A percentile compares a stretch with the other conserved stretches of the same genome.
Evolutionary conservation across 2,888 invertebrate genomes (phyloP).

Genomic region (Pantelozetes paolii): DNA sequence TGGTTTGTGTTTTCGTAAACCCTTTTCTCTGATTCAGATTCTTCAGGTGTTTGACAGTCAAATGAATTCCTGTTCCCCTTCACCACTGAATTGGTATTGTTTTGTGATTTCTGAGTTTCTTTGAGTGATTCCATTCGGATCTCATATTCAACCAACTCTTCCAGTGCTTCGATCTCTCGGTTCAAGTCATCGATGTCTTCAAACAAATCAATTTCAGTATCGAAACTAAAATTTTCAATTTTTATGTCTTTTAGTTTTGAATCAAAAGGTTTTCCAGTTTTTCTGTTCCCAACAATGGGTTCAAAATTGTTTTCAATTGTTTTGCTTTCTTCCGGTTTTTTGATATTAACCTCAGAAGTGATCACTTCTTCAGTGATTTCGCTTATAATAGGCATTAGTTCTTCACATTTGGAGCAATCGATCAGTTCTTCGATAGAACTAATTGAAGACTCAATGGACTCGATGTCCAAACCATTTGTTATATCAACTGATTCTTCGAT

Average conservation of each 20-base stretch:
- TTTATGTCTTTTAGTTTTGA: not conserved
- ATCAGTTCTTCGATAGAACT: not conserved
- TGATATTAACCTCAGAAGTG: too few species aligned
- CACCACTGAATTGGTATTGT: not conserved
- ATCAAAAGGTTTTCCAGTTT: not conserved
- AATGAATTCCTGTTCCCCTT: not conserved
- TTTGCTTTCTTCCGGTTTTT: too few species aligned
- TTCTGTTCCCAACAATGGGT: not conserved
- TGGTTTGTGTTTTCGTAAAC: not conserved
- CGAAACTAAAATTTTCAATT: not conserved
- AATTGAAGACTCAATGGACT: too few species aligned
- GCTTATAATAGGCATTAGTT: too few species aligned
- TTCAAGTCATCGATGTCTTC: constrained; percentile 23
- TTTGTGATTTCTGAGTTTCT: not conserved
- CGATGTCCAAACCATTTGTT: not conserved
- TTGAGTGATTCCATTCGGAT: not conserved
- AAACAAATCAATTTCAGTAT: constrained; percentile 16
- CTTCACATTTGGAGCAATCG: not conserved
- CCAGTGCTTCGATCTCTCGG: constrained; percentile 15
- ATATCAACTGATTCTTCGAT: not conserved
- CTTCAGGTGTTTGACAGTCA: not conserved
- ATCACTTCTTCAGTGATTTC: too few species aligned
- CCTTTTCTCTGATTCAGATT: not conserved
- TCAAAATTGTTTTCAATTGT: not conserved
- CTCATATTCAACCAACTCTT: constrained; percentile 24